Conservation (phyloP, 2,888 invertebrate genomes). For the Andrena marginata region DNA sequence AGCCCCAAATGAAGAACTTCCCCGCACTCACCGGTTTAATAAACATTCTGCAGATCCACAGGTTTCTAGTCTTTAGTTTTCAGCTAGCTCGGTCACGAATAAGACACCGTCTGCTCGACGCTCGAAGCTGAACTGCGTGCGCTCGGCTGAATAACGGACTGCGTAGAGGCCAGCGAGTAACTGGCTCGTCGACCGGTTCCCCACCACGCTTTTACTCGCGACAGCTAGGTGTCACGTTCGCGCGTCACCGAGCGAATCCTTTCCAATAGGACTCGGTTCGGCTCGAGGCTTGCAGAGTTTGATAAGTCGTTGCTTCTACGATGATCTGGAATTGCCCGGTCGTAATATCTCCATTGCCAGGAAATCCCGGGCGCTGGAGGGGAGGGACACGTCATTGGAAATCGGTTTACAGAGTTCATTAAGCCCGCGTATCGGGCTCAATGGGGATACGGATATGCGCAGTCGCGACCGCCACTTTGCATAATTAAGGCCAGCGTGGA, state of each 20-base stretch:
- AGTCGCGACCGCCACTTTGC: neutral
- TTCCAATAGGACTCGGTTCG: neutral
- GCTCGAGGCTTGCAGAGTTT: neutral
- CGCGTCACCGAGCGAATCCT: conserved; percentile 41
- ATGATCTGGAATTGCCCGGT: conserved; percentile 65
- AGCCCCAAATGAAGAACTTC: neutral
- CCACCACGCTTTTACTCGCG: conserved; percentile 47
- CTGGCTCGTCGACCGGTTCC: conserved; percentile 42
- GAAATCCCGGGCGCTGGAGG: conserved; percentile 46
- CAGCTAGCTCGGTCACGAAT: neutral
- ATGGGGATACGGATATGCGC: neutral
- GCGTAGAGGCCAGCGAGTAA: conserved; percentile 41
- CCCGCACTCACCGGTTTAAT: conserved; percentile 43
- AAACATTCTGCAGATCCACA: conserved; percentile 19
- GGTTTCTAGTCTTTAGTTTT: neutral
- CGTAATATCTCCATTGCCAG: conserved; percentile 56
- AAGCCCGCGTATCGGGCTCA: neutral
- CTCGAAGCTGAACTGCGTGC: conserved; percentile 50
- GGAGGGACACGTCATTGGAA: conserved; percentile 25
- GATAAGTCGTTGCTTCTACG: conserved; percentile 40
- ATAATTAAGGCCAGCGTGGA: neutral
- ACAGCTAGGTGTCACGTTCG: conserved; percentile 43
- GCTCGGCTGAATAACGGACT: conserved; percentile 41
- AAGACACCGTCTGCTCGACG: conserved; percentile 43
- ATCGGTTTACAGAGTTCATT: conserved; percentile 19